A percentile compares a stretch with the other conserved stretches of the same genome.
phyloP scores from a whole-genome alignment of 2,113 vertebrate genomes.

The Elephantulus edwardii region DNA sequence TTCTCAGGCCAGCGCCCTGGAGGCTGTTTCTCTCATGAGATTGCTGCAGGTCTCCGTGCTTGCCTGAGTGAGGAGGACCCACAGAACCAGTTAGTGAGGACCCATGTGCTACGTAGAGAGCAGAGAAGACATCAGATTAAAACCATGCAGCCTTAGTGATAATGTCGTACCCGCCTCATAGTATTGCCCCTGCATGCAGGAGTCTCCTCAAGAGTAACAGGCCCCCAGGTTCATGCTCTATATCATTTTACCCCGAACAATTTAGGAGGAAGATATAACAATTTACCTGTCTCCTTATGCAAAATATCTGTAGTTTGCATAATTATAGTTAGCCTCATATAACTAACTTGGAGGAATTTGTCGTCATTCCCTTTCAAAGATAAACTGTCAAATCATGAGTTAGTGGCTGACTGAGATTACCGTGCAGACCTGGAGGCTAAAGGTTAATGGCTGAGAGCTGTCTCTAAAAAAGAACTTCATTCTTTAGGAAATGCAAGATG shows the following conservation, averaged over 20 bases:
- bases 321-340: background rate
- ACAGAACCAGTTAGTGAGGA: background rate
- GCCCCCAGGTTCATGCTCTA: too few species aligned
- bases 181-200: too few species aligned
- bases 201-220: background rate
- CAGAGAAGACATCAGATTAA: background rate
- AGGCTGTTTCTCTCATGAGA: background rate
- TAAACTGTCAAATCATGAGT: background rate
- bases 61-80: background rate
- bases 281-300: background rate
- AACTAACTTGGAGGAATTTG: background rate
- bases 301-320: background rate
- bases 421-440: background rate
- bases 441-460: background rate
- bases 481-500: background rate
- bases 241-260: background rate
- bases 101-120: fast-evolving
- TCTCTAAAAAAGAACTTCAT: background rate
- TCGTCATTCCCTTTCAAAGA: background rate
- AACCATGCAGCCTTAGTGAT: background rate
- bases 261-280: background rate
- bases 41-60: too few species aligned
- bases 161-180: background rate
- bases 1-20: background rate
- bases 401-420: background rate